A percentile compares a stretch with the other conserved stretches of the same genome.
These are phyloP conservation scores for Nothoprocta perdicaria DNA, from an alignment of 2,113 vertebrate genomes.

Conservation along the genomic window DNA sequence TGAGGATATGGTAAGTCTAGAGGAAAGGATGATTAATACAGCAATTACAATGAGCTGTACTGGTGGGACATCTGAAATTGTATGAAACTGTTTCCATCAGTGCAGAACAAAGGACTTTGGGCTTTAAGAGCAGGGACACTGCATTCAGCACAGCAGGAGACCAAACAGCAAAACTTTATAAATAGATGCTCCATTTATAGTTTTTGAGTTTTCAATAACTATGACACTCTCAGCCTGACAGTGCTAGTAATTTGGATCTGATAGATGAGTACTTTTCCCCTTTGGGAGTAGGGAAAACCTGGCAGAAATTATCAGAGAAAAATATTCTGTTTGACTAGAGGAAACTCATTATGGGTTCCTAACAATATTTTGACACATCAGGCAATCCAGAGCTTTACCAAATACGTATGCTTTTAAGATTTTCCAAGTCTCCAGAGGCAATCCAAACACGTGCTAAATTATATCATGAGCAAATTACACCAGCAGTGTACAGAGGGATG, in stretches of 20 bases:
- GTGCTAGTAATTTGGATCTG: background rate
- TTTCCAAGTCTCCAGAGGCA: background rate
- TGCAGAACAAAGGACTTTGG: background rate
- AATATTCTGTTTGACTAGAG: background rate
- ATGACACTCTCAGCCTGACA: background rate
- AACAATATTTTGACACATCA: background rate
- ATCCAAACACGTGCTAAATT: background rate
- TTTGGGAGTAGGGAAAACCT: background rate
- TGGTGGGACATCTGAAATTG: background rate
- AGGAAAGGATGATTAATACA: constrained; percentile 14
- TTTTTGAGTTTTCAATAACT: constrained; percentile 7
- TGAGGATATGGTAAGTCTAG: background rate
- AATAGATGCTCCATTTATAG: background rate
- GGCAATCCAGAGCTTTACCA: background rate
- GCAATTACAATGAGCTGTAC: background rate
- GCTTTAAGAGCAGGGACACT: background rate
- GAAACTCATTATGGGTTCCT: background rate
- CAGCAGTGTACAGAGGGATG: background rate
- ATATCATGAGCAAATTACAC: background rate
- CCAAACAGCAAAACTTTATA: background rate
- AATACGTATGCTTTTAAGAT: background rate
- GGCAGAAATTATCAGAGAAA: background rate
- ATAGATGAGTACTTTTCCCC: background rate
- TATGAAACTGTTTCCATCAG: constrained; percentile 26
- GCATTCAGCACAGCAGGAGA: constrained; percentile 14